Evolutionary conservation across 2,797 vertebrate genomes (phyloP).

Genomic region (Sphenodon punctatus): DNA sequence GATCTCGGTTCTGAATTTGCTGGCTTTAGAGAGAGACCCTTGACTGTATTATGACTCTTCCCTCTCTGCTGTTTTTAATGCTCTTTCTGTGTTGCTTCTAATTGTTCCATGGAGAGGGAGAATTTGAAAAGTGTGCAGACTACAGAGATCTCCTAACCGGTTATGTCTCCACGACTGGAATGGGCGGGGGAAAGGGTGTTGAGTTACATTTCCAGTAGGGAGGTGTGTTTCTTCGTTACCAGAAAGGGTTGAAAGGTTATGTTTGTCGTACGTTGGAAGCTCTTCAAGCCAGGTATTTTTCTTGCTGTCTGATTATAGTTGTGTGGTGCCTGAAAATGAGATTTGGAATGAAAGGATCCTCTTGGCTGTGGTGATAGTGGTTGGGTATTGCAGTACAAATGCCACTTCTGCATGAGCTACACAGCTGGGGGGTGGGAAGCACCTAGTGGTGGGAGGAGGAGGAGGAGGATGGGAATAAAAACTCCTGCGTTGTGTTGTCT

Average conservation of each 20-base stretch:
- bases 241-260: constrained; percentile 52
- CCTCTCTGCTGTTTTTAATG: fast-evolving
- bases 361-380: neutral
- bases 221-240: constrained; percentile 21
- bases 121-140: constrained; percentile 24
- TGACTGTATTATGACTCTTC: neutral
- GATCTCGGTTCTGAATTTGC: neutral
- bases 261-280: constrained; percentile 44
- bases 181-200: fast-evolving
- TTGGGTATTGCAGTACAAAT: neutral
- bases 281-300: constrained; percentile 56
- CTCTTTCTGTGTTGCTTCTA: fast-evolving
- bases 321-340: constrained; percentile 13
- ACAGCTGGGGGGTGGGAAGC: no score
- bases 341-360: neutral
- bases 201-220: neutral
- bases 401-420: fast-evolving
- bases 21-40: neutral
- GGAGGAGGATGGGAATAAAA: neutral
- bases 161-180: constrained; percentile 1
- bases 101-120: fast-evolving
- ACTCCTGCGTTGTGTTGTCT: neutral
- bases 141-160: constrained; percentile 2
- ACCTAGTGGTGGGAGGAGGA: neutral
- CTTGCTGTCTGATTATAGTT: constrained; percentile 40